Conservation (phyloP, 2,113 vertebrate species). For the Accipiter virgatus region DNA sequence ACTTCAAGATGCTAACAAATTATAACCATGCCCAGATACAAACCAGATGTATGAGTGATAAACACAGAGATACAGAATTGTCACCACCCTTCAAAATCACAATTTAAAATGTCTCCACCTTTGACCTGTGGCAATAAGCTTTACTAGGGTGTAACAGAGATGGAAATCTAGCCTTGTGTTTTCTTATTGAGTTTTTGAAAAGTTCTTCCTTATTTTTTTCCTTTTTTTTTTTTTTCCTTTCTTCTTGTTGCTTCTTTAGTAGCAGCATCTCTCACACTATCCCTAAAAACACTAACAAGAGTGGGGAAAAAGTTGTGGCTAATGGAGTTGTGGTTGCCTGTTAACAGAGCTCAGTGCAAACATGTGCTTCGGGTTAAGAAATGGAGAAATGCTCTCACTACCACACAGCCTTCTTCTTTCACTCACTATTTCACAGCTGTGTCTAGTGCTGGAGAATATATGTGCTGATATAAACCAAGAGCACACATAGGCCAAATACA, state of each 20-base stretch:
- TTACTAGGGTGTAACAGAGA: background rate
- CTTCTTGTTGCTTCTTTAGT: background rate
- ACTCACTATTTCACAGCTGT: conserved; percentile 39
- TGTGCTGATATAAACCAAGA: conserved; percentile 30
- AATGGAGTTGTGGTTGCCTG: background rate
- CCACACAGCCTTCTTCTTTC: background rate
- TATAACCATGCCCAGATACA: conserved; percentile 42
- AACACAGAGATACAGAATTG: conserved; percentile 56
- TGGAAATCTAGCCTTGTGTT: background rate
- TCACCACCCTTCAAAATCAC: conserved; percentile 60
- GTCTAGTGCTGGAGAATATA: conserved; percentile 30
- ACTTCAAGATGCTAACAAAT: conserved; percentile 64
- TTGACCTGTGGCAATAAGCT: conserved; percentile 9
- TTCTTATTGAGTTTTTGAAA: background rate
- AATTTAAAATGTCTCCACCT: conserved; percentile 41
- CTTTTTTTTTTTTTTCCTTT: background rate
- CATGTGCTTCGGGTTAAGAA: conserved; percentile 42
- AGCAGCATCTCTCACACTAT: background rate
- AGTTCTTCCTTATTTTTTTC: background rate
- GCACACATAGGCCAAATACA: background rate
- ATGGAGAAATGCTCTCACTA: background rate
- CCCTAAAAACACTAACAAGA: background rate
- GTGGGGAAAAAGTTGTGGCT: background rate
- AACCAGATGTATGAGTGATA: conserved; percentile 65
- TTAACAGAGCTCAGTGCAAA: background rate